Evolutionary conservation across 2,888 invertebrate species (phyloP).

Genomic region (Branchipolynoe longqiensis): DNA sequence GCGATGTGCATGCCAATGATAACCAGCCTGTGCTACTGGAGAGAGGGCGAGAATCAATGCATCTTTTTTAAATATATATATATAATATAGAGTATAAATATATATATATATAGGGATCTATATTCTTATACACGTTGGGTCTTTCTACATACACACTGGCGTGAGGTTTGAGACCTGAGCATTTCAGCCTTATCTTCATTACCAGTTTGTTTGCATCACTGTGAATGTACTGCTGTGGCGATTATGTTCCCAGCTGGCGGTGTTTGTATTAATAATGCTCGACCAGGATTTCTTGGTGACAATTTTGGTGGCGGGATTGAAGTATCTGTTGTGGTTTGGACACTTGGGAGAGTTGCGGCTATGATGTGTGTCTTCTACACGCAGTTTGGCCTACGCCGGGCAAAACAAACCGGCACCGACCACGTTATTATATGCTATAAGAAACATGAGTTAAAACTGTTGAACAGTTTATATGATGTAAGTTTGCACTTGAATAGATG

Average conservation of each 20-base stretch:
- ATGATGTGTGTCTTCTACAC: constrained; percentile 16
- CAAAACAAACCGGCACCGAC: background rate
- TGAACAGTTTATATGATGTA: constrained; percentile 49
- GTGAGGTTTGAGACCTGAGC: constrained; percentile 10
- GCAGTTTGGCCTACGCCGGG: background rate
- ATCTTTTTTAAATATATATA: constrained; percentile 50
- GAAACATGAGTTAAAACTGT: constrained; percentile 15
- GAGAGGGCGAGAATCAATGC: too few species aligned
- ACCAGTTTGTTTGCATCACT: background rate
- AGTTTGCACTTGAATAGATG: constrained; percentile 54
- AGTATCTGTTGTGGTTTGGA: constrained; percentile 25
- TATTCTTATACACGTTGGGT: constrained; percentile 47
- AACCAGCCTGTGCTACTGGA: constrained; percentile 40
- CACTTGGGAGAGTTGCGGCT: background rate
- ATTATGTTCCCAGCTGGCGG: constrained; percentile 15
- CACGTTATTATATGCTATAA: constrained; percentile 1
- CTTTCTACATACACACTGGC: background rate
- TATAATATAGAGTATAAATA: constrained; percentile 34
- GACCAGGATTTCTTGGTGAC: constrained; percentile 10
- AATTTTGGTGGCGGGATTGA: constrained; percentile 28
- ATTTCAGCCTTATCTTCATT: constrained; percentile 27
- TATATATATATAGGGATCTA: constrained; percentile 18
- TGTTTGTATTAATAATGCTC: constrained; percentile 29
- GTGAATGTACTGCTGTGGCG: background rate
- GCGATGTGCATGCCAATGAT: background rate